Evolutionary conservation across 2,797 vertebrate genomes (phyloP), one percentile per base, ranked within the genome.

Genomic region (Protonibea diacanthus): DNA sequence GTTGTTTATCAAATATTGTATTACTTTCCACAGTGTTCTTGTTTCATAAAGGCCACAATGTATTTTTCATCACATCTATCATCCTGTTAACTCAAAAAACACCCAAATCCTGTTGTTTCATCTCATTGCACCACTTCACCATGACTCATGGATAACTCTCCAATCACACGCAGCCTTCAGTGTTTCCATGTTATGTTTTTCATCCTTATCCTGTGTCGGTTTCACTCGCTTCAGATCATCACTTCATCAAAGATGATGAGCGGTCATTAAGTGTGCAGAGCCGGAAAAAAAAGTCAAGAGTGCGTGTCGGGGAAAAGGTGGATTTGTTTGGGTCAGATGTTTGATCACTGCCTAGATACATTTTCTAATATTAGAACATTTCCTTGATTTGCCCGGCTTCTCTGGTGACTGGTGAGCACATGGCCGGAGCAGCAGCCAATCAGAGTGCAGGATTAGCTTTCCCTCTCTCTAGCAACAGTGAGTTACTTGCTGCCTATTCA

Each of bases 301-400:
- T 68, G 80, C 55, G 64, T 27, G 60, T 38, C 8, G 33, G 58
- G 27, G 56, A 79, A 86, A 82, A 82, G 63, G 73, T 80, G 80
- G 52, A 78, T 72, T 88, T 91, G 86, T 90, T 92, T 88, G 75
- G 88, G 80, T 93, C 91, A 82, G 84, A 83, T 61, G 85, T 92
- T 94, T 93, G 90, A 94, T 93, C 89, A 86, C 94, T 95, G 95
- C 94, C 95, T 94, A 89, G 95, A 95, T 94, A 95, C 95, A 93
- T 95, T 95, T 95, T 95, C 94, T 95, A 95, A 95, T 95, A 95
- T 95, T 95, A 95, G 95, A 95, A 95, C 93, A 33, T 95, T 95
- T 95, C 91, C 94, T 95, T 95, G 94, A 95, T 96, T 95, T 95
- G 95, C 92, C 93, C 86, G 86, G 94, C 93, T 93, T 94, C 92